phyloP scores from a whole-genome alignment of 2,797 vertebrate genomes.

The Halcyon chelicuti region DNA sequence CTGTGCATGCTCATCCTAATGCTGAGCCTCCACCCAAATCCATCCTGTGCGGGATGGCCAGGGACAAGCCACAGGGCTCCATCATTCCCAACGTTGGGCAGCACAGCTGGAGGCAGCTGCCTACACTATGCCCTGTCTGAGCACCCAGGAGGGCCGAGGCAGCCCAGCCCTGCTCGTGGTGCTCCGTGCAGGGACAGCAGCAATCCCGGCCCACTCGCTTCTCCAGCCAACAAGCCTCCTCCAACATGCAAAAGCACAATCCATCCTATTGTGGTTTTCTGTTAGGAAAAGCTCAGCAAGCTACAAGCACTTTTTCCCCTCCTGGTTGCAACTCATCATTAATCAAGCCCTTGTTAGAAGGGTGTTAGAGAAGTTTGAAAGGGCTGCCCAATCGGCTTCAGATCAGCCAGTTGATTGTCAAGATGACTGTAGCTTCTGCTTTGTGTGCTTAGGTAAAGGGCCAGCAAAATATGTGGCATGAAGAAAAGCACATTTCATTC shows the following conservation, averaged over 20 bases:
- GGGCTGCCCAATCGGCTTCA: neutral
- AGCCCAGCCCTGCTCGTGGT: neutral
- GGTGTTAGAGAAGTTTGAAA: neutral
- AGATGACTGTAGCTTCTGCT: neutral
- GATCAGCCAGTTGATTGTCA: neutral
- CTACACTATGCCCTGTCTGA: neutral
- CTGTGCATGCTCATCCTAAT: neutral
- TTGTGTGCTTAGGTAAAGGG: neutral
- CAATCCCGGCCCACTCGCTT: neutral
- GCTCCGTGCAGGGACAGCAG: neutral
- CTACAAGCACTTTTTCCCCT: neutral
- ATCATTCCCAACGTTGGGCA: neutral
- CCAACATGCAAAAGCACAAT: neutral
- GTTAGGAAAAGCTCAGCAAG: neutral
- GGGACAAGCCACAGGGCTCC: accelerated
- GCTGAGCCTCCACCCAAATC: no score
- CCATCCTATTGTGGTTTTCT: neutral
- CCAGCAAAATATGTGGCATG: neutral
- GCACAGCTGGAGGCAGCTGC: neutral
- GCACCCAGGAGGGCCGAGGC: neutral
- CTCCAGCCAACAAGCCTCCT: neutral
- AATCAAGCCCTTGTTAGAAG: neutral
- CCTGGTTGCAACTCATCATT: neutral
- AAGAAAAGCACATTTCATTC: neutral
- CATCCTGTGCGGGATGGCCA: accelerated